Percentiles rank a stretch among this genome's conserved stretches.
These are phyloP conservation scores for Zaprionus bogoriensis DNA, from an alignment of 2,888 invertebrate genomes.

Conservation along the genomic window DNA sequence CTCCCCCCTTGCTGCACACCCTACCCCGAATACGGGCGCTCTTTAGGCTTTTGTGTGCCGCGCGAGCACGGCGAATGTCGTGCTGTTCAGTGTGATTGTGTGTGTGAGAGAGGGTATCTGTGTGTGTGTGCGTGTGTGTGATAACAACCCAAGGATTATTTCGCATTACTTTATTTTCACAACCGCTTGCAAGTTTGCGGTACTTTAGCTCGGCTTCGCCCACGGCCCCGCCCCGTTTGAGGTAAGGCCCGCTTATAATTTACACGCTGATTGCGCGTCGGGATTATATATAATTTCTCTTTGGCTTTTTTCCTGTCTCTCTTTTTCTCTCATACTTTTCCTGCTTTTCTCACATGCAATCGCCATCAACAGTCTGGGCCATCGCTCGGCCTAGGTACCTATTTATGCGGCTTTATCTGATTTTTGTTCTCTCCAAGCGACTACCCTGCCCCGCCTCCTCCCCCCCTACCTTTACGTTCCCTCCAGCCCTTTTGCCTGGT, in stretches of 20 bases:
- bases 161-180: conserved; percentile 77
- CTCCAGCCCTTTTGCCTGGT: conserved; percentile 15
- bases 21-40: conserved; percentile 53
- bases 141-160: conserved; percentile 77
- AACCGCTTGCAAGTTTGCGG: conserved; percentile 76
- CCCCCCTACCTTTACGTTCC: not conserved
- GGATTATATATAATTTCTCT: conserved; percentile 76
- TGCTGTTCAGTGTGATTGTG: conserved; percentile 34
- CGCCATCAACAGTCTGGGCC: conserved; percentile 39
- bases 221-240: conserved; percentile 25
- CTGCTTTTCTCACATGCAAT: conserved; percentile 19
- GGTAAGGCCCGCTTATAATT: conserved; percentile 65
- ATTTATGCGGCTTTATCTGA: conserved; percentile 62
- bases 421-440: conserved; percentile 40
- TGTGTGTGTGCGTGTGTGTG: conserved; percentile 56
- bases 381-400: conserved; percentile 24
- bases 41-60: conserved; percentile 71
- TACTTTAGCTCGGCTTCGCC: conserved; percentile 64
- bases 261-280: conserved; percentile 74
- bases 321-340: not conserved
- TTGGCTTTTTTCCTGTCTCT: conserved; percentile 26
- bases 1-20: not conserved
- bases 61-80: conserved; percentile 60
- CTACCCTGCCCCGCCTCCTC: not conserved
- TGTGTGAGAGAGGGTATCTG: conserved; percentile 1